A percentile compares a stretch with the other conserved stretches of the same genome.
Conservation (phyloP, 2,797 vertebrate species). For the Mycteria americana region DNA sequence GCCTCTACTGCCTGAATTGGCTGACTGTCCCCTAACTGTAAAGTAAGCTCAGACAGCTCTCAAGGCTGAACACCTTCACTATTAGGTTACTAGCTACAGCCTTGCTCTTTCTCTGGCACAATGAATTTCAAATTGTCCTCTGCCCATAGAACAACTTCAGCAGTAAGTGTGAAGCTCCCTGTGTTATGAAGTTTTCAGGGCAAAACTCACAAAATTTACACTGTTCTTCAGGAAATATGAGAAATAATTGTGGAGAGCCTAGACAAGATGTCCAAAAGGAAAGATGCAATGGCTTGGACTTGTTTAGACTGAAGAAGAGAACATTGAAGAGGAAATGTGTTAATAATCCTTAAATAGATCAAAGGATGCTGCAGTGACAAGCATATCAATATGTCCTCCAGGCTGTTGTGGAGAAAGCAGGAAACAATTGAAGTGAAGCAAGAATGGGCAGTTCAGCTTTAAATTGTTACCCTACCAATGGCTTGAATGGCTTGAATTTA, state of each 20-base stretch:
- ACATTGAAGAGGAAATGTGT: not conserved
- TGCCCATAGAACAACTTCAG: not conserved
- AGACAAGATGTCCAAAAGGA: not conserved
- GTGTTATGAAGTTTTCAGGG: not conserved
- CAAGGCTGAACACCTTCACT: not conserved
- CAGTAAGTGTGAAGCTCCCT: not conserved
- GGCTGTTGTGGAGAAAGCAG: not conserved
- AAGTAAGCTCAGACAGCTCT: not conserved
- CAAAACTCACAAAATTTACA: not conserved
- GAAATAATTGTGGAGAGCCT: not conserved
- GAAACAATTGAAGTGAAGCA: not conserved
- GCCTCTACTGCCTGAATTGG: not conserved
- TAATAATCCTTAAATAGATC: not conserved
- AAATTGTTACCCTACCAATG: not conserved
- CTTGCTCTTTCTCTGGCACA: not conserved
- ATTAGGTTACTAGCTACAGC: not conserved
- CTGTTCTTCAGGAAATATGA: not conserved
- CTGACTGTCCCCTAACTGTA: not conserved
- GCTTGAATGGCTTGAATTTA: not conserved
- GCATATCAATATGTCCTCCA: not conserved
- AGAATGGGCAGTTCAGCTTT: not conserved
- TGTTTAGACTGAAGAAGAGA: not conserved
- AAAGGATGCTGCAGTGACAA: not conserved
- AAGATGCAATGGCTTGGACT: not conserved
- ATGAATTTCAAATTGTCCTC: not conserved